phyloP scores from a whole-genome alignment of 2,888 invertebrate species.

The Odontocolon sp. region DNA sequence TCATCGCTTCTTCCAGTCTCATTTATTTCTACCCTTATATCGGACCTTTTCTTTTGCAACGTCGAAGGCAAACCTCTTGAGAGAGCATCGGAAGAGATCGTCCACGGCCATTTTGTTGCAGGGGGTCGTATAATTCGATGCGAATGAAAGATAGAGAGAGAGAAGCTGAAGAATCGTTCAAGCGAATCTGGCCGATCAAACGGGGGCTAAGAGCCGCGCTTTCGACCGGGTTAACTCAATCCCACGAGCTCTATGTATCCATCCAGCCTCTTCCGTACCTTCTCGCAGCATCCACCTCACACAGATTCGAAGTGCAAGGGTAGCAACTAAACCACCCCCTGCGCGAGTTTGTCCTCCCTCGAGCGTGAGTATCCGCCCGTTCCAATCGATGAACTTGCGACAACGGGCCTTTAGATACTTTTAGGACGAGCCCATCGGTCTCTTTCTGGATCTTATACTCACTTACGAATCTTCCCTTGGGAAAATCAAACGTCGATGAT shows the following conservation, averaged over 20 bases:
- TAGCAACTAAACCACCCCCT: constrained; percentile 19
- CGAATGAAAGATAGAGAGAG: constrained; percentile 50
- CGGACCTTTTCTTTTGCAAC: constrained; percentile 10
- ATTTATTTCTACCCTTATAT: too few species aligned
- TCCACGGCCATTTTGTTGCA: constrained; percentile 60
- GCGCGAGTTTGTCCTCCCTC: constrained; percentile 43
- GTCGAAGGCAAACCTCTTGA: constrained; percentile 18
- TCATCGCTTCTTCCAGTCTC: constrained; percentile 4
- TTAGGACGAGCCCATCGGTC: constrained; percentile 47
- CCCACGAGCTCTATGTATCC: constrained; percentile 59
- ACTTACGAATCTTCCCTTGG: constrained; percentile 28
- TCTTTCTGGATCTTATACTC: not conserved
- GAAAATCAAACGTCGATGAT: constrained; percentile 41
- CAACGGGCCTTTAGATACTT: constrained; percentile 76
- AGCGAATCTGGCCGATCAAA: constrained; percentile 81
- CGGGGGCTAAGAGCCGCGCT: constrained; percentile 80
- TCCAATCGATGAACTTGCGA: constrained; percentile 79
- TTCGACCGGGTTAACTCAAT: constrained; percentile 80
- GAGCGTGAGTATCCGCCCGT: constrained; percentile 71
- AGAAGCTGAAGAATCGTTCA: constrained; percentile 71
- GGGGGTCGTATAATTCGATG: too few species aligned
- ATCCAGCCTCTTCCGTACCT: constrained; percentile 37
- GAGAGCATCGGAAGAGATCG: constrained; percentile 42
- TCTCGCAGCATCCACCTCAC: constrained; percentile 39
- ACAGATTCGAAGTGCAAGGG: constrained; percentile 9